Percentiles rank a stretch among this genome's conserved stretches.
Evolutionary conservation across 2,113 vertebrate genomes (phyloP).

Genomic region (Platysternon megacephalum): DNA sequence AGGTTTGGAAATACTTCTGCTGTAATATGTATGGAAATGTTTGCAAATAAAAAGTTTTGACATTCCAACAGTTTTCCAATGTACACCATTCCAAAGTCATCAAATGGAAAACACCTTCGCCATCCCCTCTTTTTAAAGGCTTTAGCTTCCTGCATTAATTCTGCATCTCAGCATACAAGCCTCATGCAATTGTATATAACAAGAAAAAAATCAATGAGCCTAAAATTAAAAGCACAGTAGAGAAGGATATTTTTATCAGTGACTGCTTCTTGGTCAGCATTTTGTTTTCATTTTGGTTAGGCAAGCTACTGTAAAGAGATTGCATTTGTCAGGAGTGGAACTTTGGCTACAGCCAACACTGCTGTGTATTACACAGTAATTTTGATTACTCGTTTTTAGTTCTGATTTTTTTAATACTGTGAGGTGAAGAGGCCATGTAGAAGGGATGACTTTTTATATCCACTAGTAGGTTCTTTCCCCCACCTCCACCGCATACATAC

Average conservation of each 20-base stretch:
- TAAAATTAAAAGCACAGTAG: not conserved
- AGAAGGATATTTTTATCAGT: not conserved
- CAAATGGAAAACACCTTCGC: not conserved
- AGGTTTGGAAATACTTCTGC: not conserved
- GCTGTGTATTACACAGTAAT: not conserved
- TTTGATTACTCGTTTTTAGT: not conserved
- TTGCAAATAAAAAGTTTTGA: not conserved
- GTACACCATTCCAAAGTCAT: not conserved
- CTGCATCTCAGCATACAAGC: not conserved
- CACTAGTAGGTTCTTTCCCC: not conserved
- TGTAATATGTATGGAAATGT: not conserved
- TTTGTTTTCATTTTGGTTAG: not conserved
- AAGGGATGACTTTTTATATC: not conserved
- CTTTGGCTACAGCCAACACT: not conserved
- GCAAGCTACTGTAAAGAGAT: not conserved
- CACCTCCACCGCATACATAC: not conserved
- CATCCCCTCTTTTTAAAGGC: not conserved
- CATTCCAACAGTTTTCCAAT: not conserved
- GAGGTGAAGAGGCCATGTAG: not conserved
- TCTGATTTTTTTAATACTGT: not conserved
- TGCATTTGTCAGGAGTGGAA: not conserved
- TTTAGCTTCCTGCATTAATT: not conserved
- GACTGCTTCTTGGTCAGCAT: not conserved
- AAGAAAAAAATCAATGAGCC: not conserved
- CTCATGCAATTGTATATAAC: not conserved